Percentiles rank a stretch among this genome's conserved stretches.
Conservation (phyloP, 2,888 invertebrate genomes). For the Ischnus inquisitorius region DNA sequence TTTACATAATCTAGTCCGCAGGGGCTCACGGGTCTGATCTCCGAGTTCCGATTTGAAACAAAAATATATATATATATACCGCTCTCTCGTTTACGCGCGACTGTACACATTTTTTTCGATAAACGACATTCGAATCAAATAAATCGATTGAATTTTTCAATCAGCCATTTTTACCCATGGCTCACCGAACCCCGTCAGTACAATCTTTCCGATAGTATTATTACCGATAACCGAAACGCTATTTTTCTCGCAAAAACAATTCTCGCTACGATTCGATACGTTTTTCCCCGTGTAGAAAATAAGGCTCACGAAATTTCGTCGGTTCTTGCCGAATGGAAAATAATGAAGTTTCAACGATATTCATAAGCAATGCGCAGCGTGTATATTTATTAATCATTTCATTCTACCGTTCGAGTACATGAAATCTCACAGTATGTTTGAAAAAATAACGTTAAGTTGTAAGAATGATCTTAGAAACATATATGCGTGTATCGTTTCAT, state of each 20-base stretch:
- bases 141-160: neutral
- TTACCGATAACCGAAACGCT: neutral
- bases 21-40: no score
- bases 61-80: no score
- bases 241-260: neutral
- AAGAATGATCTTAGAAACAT: constrained; percentile 72
- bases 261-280: constrained; percentile 1
- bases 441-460: constrained; percentile 74
- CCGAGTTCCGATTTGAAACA: neutral
- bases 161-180: neutral
- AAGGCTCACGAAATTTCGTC: neutral
- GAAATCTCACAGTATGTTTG: constrained; percentile 69
- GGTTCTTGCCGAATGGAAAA: constrained; percentile 12
- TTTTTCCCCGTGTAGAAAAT: neutral
- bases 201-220: neutral
- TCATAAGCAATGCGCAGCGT: constrained; percentile 71
- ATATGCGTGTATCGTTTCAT: constrained; percentile 56
- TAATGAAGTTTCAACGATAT: constrained; percentile 49
- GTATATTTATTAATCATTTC: constrained; percentile 72
- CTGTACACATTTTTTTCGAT: neutral
- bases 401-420: constrained; percentile 69
- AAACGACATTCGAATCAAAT: neutral
- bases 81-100: neutral
- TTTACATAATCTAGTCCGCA: neutral
- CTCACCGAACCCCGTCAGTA: neutral